Evolutionary conservation across 2,888 invertebrate species (phyloP).

Genomic region (Ochropacha duplaris): DNA sequence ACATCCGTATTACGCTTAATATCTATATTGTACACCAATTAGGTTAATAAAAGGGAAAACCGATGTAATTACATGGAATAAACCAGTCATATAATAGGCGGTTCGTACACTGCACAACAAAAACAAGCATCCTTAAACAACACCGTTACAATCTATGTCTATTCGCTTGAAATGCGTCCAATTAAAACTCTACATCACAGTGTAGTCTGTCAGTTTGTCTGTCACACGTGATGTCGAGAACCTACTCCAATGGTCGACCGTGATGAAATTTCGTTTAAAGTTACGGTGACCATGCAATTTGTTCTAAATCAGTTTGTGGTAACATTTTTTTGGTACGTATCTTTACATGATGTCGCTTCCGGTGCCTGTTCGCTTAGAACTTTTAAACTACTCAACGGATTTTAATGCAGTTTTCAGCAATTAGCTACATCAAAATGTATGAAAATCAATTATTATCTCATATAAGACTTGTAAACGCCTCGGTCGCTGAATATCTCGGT

Average conservation of each 20-base stretch:
- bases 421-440: too few relatives aligned
- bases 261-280: constrained; percentile 6
- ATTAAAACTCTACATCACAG: constrained; percentile 11
- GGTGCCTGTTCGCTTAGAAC: too few relatives aligned
- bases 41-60: not conserved
- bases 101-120: too few relatives aligned
- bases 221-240: constrained; percentile 12
- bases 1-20: too few relatives aligned
- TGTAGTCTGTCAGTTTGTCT: constrained; percentile 19
- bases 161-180: not conserved
- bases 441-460: too few relatives aligned
- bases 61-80: not conserved
- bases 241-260: not conserved
- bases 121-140: not conserved
- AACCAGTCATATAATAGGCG: not conserved
- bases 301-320: not conserved
- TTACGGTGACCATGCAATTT: constrained; percentile 1
- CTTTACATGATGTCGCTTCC: too few relatives aligned
- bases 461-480: too few relatives aligned
- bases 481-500: too few relatives aligned
- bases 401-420: too few relatives aligned
- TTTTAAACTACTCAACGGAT: too few relatives aligned
- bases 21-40: not conserved
- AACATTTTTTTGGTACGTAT: too few relatives aligned
- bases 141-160: not conserved